These are phyloP conservation scores for Phaonia tiefii DNA, from an alignment of 2,888 invertebrate genomes.

Conservation along the genomic window DNA sequence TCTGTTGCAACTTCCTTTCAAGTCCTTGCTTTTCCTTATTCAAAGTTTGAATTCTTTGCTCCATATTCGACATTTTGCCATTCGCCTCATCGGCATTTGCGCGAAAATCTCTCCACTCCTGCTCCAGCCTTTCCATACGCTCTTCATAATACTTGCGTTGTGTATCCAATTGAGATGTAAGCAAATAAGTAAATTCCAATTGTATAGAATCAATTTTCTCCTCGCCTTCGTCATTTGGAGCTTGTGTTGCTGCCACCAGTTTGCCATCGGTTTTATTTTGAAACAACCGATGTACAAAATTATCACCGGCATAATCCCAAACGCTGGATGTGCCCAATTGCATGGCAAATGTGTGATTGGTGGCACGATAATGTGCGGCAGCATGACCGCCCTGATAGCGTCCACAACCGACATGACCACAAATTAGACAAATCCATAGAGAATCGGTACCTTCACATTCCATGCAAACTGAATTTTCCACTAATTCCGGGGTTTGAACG, in stretches of 20 bases:
- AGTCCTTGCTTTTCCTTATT: slow-evolving; percentile 85
- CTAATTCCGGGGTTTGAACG: slow-evolving; percentile 83
- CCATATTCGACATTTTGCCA: slow-evolving; percentile 80
- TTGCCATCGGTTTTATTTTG: slow-evolving; percentile 99
- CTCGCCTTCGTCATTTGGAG: slow-evolving; percentile 84
- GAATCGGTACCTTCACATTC: slow-evolving; percentile 86
- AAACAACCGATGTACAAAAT: slow-evolving; percentile 94
- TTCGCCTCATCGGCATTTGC: slow-evolving; percentile 82
- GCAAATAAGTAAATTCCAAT: slow-evolving; percentile 96
- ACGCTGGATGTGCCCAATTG: slow-evolving; percentile 97
- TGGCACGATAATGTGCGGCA: slow-evolving; percentile 95
- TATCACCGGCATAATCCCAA: slow-evolving; percentile 99
- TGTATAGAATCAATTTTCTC: slow-evolving; percentile 97
- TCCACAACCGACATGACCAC: slow-evolving; percentile 99
- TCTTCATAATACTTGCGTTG: slow-evolving; percentile 96
- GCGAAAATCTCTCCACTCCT: slow-evolving; percentile 83
- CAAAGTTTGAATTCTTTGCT: slow-evolving; percentile 82
- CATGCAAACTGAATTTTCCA: slow-evolving; percentile 83
- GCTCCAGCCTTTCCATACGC: slow-evolving; percentile 83
- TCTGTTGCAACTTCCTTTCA: slow-evolving; percentile 87
- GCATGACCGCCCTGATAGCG: slow-evolving; percentile 95
- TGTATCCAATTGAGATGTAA: slow-evolving; percentile 96
- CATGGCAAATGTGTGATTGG: slow-evolving; percentile 98
- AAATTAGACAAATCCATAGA: slow-evolving; percentile 99
- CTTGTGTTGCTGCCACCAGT: slow-evolving; percentile 90